A percentile compares a stretch with the other conserved stretches of the same genome.
Conservation (phyloP, 2,113 vertebrate species). For the Aphyosemion australe region DNA sequence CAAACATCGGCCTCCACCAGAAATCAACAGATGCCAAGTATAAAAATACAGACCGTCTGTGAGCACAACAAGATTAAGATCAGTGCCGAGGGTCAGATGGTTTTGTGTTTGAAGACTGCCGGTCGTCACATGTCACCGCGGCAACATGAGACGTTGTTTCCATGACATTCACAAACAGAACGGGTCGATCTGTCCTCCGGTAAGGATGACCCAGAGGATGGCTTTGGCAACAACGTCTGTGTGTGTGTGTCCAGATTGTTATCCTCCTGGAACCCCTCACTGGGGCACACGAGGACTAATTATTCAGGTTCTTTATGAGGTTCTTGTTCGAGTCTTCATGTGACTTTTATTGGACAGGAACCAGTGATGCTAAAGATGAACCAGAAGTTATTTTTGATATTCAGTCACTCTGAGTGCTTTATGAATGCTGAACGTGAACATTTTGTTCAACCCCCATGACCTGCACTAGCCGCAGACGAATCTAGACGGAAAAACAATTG, state of each 20-base stretch:
- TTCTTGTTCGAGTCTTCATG: no score
- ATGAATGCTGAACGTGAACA: no score
- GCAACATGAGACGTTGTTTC: constrained; percentile 53
- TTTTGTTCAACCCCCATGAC: no score
- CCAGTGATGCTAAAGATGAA: no score
- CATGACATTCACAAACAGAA: constrained; percentile 43
- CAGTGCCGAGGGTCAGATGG: not conserved
- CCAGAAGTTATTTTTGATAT: no score
- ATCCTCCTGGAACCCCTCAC: not conserved
- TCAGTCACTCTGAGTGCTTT: no score
- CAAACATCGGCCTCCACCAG: no score
- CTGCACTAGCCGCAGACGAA: no score
- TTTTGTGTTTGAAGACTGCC: constrained; percentile 30
- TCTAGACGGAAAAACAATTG: no score
- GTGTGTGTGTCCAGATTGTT: constrained; percentile 5
- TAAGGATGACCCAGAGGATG: constrained; percentile 8
- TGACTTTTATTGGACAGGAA: no score
- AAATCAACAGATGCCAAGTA: no score
- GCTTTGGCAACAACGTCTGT: constrained; percentile 43
- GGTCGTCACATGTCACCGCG: constrained; percentile 42
- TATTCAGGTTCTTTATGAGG: no score
- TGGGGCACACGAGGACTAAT: not conserved
- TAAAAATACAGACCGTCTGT: not conserved
- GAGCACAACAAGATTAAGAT: not conserved
- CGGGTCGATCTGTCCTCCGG: constrained; percentile 1